Evolutionary conservation across 2,113 vertebrate genomes (phyloP), one percentile per base, ranked within the genome.

Genomic region (Microtus ochrogaster): DNA sequence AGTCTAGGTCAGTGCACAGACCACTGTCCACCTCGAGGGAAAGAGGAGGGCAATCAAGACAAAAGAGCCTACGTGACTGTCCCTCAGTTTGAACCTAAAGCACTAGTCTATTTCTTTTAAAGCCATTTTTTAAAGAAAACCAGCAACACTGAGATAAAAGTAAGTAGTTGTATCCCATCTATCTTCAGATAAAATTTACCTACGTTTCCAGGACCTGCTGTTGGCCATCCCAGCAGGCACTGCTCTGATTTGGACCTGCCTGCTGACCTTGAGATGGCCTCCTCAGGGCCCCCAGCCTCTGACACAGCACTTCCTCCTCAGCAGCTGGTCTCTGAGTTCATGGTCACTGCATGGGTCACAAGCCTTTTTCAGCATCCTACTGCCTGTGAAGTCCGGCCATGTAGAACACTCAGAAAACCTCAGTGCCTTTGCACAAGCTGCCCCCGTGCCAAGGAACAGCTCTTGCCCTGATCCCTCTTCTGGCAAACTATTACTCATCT

Each of bases 371-470:
- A 13, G 33, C 4, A 70, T 47, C 68, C 81, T 49, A 21, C 7
- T 90, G 49, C 36, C 78, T 65, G 94, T 66, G 87, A 58, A 74
- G n/a, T 91, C 36, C 24, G n/a, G 16, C 55, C 26, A 33, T 0
- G 16, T 2, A 10, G n/a, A 58, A 24, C 19, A 90, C 49, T 95
- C 92, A 76, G 81, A 93, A 94, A 93, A 73, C 76, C 89, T 78
- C 94, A 89, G 94, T 77, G 72, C 88, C 96, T 97, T 97, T 96
- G 93, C 81, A 96, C 13, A 81, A 41, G 14, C 65, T 76, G 1
- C 68, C 63, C 28, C 87, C 72, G 44, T 33, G 63, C 81, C 70
- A 95, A 49, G 55, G 39, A 84, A 77, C 30, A 52, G 74, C 92
- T 92, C 19, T 49, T 22, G 3, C 33, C 44, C 30, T 30, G 26